Evolutionary conservation across 2,888 invertebrate genomes (phyloP), one percentile per base, ranked within the genome.

Genomic region (Lasioglossum lativentre): DNA sequence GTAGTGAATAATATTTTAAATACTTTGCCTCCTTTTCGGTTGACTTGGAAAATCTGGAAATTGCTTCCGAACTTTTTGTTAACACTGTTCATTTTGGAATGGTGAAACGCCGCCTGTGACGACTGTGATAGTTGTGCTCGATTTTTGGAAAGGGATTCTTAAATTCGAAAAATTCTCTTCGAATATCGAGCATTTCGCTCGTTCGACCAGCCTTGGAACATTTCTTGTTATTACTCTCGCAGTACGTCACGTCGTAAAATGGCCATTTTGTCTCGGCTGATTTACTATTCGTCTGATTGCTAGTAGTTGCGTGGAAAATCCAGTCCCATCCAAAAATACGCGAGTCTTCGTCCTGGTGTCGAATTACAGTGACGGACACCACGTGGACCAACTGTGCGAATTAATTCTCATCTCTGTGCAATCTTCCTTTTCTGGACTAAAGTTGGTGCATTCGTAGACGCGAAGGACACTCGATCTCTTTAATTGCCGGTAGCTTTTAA

Each of bases 241-340:
- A 12, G 23, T 19, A 6, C 38, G 71, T 27, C 52, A 6, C n/a
- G 12, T 34, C 27, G 19, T 52, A 66, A 42, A 56, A 59, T 6
- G n/a, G 30, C 66, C n/a, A 10, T 10, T 63, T 42, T 34, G 4
- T 19, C 56, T 45, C 30, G 30, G 2, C 4, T 71, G 27, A 52
- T 56, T 66, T 23, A 30, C 12, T 14, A 45, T 34, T 16, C n/a
- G 47, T 82, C 78, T 40, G 75, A 82, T 68, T 76, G 79, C 14
- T 63, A 70, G 68, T 79, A 71, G 40, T 80, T 74, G 78, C 73
- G 85, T 83, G 83, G 84, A 88, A 88, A 89, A 84, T 91, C 86
- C 88, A 91, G 86, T 86, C 78, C 79, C 76, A 74, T 90, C 93
- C 93, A 92, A 93, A 93, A 93, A 93, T 93, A 93, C 90, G 89